Percentiles rank a stretch among this genome's conserved stretches.
phyloP scores from a whole-genome alignment of 2,888 invertebrate genomes.

The Cheilosia soror region DNA sequence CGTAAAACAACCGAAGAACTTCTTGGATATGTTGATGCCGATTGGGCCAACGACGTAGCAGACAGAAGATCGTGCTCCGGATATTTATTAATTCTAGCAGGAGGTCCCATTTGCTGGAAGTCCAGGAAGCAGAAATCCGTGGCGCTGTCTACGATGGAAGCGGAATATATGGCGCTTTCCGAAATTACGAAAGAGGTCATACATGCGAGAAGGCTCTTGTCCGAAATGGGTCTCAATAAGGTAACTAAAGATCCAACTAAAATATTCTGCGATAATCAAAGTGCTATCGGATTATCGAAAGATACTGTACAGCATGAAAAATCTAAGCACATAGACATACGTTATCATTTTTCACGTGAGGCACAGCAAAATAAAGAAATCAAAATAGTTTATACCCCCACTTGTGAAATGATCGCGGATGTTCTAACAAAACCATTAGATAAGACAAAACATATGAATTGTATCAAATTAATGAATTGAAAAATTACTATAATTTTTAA shows the following conservation, averaged over 20 bases:
- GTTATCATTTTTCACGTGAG: slow-evolving; percentile 27
- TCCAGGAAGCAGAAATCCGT: slow-evolving; percentile 11
- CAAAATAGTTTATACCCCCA: not conserved
- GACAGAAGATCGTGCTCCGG: slow-evolving; percentile 20
- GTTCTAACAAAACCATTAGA: slow-evolving; percentile 16
- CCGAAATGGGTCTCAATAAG: not conserved
- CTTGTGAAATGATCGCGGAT: slow-evolving; percentile 24
- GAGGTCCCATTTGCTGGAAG: slow-evolving; percentile 24
- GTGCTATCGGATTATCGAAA: slow-evolving; percentile 19
- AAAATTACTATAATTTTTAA: not conserved
- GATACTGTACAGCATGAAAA: not conserved
- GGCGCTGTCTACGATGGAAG: slow-evolving; percentile 32
- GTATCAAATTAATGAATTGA: slow-evolving; percentile 6
- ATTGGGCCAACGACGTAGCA: slow-evolving; percentile 19
- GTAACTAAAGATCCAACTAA: not conserved
- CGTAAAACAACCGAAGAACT: not conserved
- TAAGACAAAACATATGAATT: slow-evolving; percentile 3
- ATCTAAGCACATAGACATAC: slow-evolving; percentile 17
- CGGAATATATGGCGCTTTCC: slow-evolving; percentile 28
- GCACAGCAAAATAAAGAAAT: slow-evolving; percentile 9
- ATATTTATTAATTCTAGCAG: slow-evolving; percentile 4
- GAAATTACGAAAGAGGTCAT: slow-evolving; percentile 21
- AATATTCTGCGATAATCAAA: slow-evolving; percentile 21
- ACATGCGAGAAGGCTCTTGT: not conserved
- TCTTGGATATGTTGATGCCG: not conserved